Evolutionary conservation across 2,888 invertebrate species (phyloP), one percentile per base, ranked within the genome.

Genomic region (Lydus trimaculatus): DNA sequence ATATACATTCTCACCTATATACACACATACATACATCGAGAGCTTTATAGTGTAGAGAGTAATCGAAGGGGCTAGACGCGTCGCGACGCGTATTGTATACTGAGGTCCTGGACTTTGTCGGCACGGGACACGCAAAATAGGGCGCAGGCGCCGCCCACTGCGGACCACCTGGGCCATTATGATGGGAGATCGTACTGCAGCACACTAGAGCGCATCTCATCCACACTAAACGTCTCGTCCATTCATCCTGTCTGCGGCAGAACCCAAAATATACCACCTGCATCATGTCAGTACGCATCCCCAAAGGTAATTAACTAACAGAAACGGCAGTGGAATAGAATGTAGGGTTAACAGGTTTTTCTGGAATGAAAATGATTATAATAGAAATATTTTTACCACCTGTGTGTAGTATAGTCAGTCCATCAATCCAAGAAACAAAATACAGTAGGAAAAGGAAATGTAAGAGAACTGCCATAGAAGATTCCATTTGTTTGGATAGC

Each of bases 71-170:
- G 69, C 60, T 61, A 70, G 74, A 71, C 75, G 72, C 78, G 76
- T 75, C 78, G 74, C 76, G 76, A 72, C 73, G 79, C 79, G 77
- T 69, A 69, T 74, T 69, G 78, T 75, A 77, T 75, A 77, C 76
- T 79, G 78, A 75, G 75, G 77, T 77, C 77, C 74, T 76, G 77
- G 76, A 75, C 77, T 74, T 76, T 67, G 69, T 58, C 67, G 67
- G 67, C 73, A 70, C 70, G 74, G 74, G 69, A 64, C 74, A 70
- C 69, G 69, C 66, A 65, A 59, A 59, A 72, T 58, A 71, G 74
- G 75, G 82, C 83, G 83, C 81, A 79, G 76, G 80, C 81, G 79
- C 77, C 81, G 77, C 75, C 76, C 82, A 83, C 79, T 83, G 83
- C 83, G 83, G 83, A 83, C 80, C 82, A 80, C 81, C 81, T 80